phyloP scores from a whole-genome alignment of 2,797 vertebrate genomes.

The Gymnoscopelus braueri region DNA sequence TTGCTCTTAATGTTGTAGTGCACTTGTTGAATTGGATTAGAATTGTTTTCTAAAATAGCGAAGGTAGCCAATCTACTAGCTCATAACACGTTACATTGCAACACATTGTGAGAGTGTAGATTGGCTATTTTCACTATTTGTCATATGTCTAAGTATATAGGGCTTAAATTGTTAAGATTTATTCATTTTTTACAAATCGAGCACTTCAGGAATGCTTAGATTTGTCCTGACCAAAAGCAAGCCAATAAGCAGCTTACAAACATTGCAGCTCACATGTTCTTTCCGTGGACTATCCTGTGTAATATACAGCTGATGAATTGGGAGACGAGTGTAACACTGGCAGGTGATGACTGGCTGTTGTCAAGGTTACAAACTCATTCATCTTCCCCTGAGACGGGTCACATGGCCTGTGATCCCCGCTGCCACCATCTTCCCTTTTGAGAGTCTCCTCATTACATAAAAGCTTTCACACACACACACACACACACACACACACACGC shows the following conservation, averaged over 20 bases:
- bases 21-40: too few relatives aligned
- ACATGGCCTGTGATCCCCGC: not conserved
- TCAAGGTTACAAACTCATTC: conserved; percentile 43
- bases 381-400: conserved; percentile 42
- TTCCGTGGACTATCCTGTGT: not conserved
- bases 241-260: conserved; percentile 15
- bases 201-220: too few relatives aligned
- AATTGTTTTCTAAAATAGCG: too few relatives aligned
- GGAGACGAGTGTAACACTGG: conserved; percentile 21
- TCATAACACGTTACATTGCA: too few relatives aligned
- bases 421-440: not conserved
- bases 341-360: conserved; percentile 59
- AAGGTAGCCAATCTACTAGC: too few relatives aligned
- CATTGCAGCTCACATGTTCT: not conserved
- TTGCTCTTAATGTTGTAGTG: too few relatives aligned
- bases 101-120: too few relatives aligned
- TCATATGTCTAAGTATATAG: too few relatives aligned
- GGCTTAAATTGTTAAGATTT: too few relatives aligned
- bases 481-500: not conserved
- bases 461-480: not conserved
- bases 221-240: not conserved
- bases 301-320: conserved; percentile 2
- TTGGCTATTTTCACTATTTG: too few relatives aligned
- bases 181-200: too few relatives aligned
- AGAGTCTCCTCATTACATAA: not conserved